A percentile compares a stretch with the other conserved stretches of the same genome.
Conservation (phyloP, 1,140 invertebrate genomes). For the Gyrodactylus salaris region DNA sequence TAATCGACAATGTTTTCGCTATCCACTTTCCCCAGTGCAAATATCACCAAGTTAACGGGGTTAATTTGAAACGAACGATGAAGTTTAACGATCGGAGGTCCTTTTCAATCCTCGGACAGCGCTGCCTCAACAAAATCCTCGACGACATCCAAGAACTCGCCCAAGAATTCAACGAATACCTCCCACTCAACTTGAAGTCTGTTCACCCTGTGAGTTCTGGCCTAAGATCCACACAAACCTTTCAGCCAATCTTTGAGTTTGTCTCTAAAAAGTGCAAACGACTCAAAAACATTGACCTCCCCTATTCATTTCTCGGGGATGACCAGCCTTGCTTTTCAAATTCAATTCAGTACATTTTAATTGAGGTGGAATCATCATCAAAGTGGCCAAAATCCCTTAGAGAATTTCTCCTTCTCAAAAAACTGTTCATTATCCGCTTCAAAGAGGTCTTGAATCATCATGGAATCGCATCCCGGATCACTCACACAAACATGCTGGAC, state of each 20-base stretch:
- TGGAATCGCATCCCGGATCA: background rate
- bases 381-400: background rate
- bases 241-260: background rate
- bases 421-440: background rate
- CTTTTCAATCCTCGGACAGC: background rate
- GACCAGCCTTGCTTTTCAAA: background rate
- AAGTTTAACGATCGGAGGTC: background rate
- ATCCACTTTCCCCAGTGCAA: background rate
- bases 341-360: background rate
- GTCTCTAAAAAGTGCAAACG: background rate
- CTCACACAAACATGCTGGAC: background rate
- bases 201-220: background rate
- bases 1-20: background rate
- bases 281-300: background rate
- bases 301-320: background rate
- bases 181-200: background rate
- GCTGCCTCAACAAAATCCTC: background rate
- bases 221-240: background rate
- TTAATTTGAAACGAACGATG: background rate
- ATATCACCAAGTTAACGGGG: background rate
- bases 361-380: background rate
- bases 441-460: background rate
- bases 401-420: background rate
- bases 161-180: background rate
- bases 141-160: background rate